A percentile compares a stretch with the other conserved stretches of the same genome.
These are phyloP conservation scores for Oncorhynchus masou DNA, from an alignment of 2,113 vertebrate genomes.

Conservation along the genomic window DNA sequence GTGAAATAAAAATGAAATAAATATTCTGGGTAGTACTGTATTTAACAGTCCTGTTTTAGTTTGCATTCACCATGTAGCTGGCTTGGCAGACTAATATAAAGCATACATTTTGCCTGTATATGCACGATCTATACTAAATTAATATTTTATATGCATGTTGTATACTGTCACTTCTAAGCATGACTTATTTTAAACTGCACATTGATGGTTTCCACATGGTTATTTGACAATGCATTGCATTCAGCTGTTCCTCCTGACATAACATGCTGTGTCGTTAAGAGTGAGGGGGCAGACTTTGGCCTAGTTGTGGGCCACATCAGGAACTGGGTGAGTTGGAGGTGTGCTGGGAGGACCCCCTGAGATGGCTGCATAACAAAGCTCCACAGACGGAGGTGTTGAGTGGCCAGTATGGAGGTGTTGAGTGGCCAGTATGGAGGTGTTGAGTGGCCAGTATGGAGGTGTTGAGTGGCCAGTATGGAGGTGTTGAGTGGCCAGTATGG, in stretches of 20 bases:
- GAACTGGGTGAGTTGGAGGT: background rate
- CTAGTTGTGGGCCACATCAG: background rate
- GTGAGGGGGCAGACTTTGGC: background rate
- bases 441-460: background rate
- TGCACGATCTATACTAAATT: background rate
- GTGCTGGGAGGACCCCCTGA: background rate
- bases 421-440: background rate
- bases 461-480: background rate
- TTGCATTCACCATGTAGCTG: too few relatives aligned
- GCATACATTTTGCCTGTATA: too few relatives aligned
- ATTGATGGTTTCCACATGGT: too few relatives aligned
- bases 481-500: background rate
- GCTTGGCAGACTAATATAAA: too few relatives aligned
- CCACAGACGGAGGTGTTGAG: background rate
- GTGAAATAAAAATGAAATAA: too few relatives aligned
- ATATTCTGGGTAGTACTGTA: too few relatives aligned
- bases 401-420: background rate
- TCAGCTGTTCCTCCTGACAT: background rate
- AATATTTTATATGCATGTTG: background rate
- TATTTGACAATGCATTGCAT: background rate
- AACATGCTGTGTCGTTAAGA: background rate
- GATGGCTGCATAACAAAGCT: background rate
- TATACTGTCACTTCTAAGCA: background rate
- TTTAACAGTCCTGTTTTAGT: too few relatives aligned
- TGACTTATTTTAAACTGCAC: too few relatives aligned